Evolutionary conservation across 64 coral and sea anemone species (phyloP).

Genomic region (Montipora cactus): DNA sequence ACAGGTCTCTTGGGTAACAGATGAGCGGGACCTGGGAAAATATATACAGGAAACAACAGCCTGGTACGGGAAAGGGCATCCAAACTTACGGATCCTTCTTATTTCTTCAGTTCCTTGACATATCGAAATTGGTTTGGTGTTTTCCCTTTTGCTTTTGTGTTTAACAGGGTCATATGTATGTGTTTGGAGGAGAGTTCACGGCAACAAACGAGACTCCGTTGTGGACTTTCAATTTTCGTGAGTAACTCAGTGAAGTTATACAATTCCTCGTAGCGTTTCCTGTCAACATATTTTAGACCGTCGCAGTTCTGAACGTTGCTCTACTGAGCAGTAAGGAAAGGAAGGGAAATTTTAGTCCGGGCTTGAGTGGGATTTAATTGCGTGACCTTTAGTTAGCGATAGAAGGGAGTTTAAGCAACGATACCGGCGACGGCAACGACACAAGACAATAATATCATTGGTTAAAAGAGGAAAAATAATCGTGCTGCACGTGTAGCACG

Average conservation of each 20-base stretch:
- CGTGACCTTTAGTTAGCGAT: no score
- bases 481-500: no score
- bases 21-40: neutral
- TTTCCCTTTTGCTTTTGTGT: neutral
- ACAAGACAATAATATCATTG: no score
- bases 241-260: neutral
- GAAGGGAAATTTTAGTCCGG: no score
- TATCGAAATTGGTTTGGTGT: neutral
- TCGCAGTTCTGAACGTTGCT: no score
- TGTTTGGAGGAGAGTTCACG: slow-evolving; percentile 97
- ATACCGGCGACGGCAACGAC: no score
- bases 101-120: no score
- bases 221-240: slow-evolving; percentile 85
- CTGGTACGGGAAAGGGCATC: neutral
- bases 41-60: neutral
- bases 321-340: no score
- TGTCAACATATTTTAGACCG: no score
- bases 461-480: no score
- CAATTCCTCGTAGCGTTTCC: neutral
- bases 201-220: slow-evolving; percentile 77
- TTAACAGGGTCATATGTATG: slow-evolving; percentile 81
- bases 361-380: no score
- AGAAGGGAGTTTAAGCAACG: no score
- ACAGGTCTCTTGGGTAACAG: neutral
- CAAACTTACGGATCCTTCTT: neutral